Evolutionary conservation across 1,140 invertebrate species (phyloP), one percentile per base, ranked within the genome.

Genomic region (Brachionus rotundiformis): DNA sequence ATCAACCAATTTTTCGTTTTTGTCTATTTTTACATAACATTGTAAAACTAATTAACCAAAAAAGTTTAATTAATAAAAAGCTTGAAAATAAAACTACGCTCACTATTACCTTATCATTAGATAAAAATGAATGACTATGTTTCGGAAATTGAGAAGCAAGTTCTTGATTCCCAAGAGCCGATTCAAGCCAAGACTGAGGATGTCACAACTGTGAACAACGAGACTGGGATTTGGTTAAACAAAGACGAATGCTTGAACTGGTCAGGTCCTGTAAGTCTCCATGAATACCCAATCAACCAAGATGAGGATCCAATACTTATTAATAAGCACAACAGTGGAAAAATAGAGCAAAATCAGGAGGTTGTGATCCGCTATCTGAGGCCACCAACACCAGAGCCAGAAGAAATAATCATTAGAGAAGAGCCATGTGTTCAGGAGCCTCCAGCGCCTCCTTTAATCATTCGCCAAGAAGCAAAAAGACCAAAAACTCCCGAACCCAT

Each of bases 381-480:
- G 27, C 80, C 80, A 49, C 63, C 80, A 19, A 81, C 80, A 19
- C 80, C 80, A 10, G 36, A 63, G 36, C 80, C 80, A n/a, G 61
- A 44, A 23, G 59, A 63, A 13, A 44, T 81, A 11, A 81, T 81
- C 23, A 81, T 81, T 7, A 63, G 59, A 33, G 36, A 73, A 44
- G 39, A 44, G 19, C 36, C 33, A 1, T 27, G 16, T 29, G 41
- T 44, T 3, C 33, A 27, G 31, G 10, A 29, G 41, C 61, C 61
- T 31, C 63, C 80, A 11, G 61, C 80, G 7, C 80, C 80, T 4
- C 80, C 80, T 13, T 7, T 81, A 8, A 68, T 81, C 3, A 81
- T 81, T 23, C 39, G 80, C 1, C 80, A 81, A 71, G 33, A 63
- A 25, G 54, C 29, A 49, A 25, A 27, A 8, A 27, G 80, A 49